Percentiles rank a stretch among this genome's conserved stretches.
These are phyloP conservation scores for Ormyrus labotus DNA, from an alignment of 2,888 invertebrate species.

Conservation along the genomic window DNA sequence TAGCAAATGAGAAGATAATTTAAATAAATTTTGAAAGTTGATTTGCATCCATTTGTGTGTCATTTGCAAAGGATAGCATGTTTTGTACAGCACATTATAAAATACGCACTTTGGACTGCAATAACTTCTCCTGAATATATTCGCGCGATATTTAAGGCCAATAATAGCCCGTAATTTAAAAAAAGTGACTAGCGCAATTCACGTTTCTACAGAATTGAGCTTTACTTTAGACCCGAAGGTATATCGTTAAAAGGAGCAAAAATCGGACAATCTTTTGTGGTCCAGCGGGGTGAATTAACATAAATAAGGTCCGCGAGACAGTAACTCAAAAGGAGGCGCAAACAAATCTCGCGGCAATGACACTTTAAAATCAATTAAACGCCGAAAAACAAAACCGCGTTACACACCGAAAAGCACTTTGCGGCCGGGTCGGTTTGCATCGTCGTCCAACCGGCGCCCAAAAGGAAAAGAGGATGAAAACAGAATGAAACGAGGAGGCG, in stretches of 20 bases:
- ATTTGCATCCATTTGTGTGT: constrained; percentile 26
- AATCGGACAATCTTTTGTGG: constrained; percentile 33
- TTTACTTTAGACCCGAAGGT: no score
- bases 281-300: constrained; percentile 16
- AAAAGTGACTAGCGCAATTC: no score
- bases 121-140: no score
- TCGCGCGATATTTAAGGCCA: no score
- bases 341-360: constrained; percentile 30
- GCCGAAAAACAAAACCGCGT: constrained; percentile 49
- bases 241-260: no score
- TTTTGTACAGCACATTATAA: background rate
- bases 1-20: constrained; percentile 22
- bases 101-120: background rate
- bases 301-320: constrained; percentile 19
- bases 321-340: constrained; percentile 17
- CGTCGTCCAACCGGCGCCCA: constrained; percentile 4
- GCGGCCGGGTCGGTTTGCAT: constrained; percentile 22
- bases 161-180: no score
- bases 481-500: background rate
- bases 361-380: constrained; percentile 56
- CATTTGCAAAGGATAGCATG: constrained; percentile 1
- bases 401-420: constrained; percentile 57
- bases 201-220: no score
- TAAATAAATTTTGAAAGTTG: constrained; percentile 31
- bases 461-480: constrained; percentile 3